A percentile compares a stretch with the other conserved stretches of the same genome.
These are phyloP conservation scores for Taxidea taxus DNA, from an alignment of 2,113 vertebrate species.

Conservation along the genomic window DNA sequence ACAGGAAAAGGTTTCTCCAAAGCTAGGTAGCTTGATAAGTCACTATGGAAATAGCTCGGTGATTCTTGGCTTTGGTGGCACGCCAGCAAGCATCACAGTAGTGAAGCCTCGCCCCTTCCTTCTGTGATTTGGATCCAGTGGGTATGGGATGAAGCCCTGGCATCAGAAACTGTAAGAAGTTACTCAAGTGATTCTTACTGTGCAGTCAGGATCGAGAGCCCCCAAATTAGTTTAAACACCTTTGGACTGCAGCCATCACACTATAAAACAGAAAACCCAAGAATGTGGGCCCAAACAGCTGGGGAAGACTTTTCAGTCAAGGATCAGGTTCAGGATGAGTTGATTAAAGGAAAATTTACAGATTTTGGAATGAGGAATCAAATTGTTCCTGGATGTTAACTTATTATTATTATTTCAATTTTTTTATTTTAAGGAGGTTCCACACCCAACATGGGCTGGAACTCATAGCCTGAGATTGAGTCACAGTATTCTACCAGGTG, in stretches of 20 bases:
- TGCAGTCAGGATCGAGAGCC: not conserved
- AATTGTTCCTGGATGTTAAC: not conserved
- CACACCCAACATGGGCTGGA: not conserved
- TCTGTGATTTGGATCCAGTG: not conserved
- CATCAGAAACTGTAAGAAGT: not conserved
- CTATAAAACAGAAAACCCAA: not conserved
- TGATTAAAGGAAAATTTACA: not conserved
- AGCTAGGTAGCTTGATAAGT: not conserved
- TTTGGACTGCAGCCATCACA: not conserved
- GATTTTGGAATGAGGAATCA: not conserved
- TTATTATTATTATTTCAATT: not conserved
- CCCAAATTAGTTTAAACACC: not conserved
- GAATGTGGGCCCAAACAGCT: not conserved
- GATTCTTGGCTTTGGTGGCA: not conserved
- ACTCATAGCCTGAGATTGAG: not conserved
- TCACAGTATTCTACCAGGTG: not conserved
- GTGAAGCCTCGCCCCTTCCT: not conserved
- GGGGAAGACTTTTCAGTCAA: not conserved
- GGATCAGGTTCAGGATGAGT: not conserved
- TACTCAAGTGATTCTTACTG: not conserved
- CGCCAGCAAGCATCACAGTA: not conserved
- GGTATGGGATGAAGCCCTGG: not conserved
- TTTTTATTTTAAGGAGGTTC: not conserved
- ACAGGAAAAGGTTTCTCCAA: not conserved
- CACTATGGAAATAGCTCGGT: not conserved